phyloP scores from a whole-genome alignment of 2,113 vertebrate genomes.

The Sula dactylatra region DNA sequence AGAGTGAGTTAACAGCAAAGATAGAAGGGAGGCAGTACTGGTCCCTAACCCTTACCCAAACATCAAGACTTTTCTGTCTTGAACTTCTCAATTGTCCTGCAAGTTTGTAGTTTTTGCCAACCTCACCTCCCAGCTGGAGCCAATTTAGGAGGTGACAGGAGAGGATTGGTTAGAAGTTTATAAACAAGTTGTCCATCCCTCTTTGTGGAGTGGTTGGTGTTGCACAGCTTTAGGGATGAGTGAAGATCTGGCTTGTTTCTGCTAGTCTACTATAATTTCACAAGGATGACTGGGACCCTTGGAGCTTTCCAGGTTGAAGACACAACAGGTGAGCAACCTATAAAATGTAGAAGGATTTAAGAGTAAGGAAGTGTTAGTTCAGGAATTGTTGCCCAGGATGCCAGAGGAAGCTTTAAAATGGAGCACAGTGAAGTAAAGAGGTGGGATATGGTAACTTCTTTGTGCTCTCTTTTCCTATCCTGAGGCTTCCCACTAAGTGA shows the following conservation, averaged over 20 bases:
- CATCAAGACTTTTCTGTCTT: not conserved
- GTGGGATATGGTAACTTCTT: not conserved
- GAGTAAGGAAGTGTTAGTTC: not conserved
- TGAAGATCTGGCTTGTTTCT: rapidly evolving
- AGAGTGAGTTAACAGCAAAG: not conserved
- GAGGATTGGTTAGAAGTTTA: not conserved
- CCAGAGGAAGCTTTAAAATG: constrained; percentile 12
- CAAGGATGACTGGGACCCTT: not conserved
- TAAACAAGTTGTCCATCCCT: rapidly evolving
- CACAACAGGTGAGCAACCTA: not conserved
- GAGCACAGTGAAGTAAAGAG: constrained; percentile 14
- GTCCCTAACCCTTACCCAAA: not conserved
- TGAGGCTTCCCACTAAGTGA: constrained; percentile 59
- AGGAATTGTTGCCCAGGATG: constrained; percentile 12
- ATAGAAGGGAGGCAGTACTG: not conserved
- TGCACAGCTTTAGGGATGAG: not conserved
- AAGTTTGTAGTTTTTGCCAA: not conserved
- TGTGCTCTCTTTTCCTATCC: constrained; percentile 26
- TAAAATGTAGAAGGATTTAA: not conserved
- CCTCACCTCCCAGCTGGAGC: not conserved
- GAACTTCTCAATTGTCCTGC: not conserved
- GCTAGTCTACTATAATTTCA: not conserved
- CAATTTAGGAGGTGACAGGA: not conserved
- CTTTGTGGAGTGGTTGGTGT: rapidly evolving
- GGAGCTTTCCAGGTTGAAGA: not conserved